These are phyloP conservation scores for Alethe castanea DNA, from an alignment of 2,113 vertebrate genomes.

Conservation along the genomic window DNA sequence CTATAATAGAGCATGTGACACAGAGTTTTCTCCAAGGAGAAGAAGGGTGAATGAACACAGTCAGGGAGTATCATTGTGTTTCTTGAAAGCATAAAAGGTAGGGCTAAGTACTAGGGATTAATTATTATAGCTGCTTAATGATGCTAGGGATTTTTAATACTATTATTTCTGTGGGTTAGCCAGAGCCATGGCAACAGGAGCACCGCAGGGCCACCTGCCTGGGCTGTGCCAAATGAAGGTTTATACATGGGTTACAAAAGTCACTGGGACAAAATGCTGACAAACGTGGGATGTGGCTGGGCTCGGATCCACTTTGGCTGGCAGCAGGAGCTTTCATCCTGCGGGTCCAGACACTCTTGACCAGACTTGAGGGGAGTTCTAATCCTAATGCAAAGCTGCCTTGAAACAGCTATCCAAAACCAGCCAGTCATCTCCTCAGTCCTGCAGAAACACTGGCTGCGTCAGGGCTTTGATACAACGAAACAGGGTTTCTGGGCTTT, in stretches of 20 bases:
- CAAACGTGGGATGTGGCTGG: rapidly evolving
- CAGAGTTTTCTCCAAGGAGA: not conserved
- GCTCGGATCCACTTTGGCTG: not conserved
- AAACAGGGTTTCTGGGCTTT: not conserved
- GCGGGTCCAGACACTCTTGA: not conserved
- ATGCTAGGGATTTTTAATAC: not conserved
- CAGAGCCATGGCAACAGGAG: not conserved
- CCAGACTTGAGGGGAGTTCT: not conserved
- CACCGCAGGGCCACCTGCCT: not conserved
- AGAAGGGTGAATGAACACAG: not conserved
- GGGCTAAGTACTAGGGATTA: not conserved
- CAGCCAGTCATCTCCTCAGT: not conserved
- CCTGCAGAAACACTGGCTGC: not conserved
- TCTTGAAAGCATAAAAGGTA: constrained; percentile 10
- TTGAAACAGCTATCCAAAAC: not conserved
- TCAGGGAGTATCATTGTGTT: not conserved
- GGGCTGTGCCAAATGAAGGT: not conserved
- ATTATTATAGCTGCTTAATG: not conserved
- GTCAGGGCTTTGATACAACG: not conserved
- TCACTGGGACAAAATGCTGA: not conserved
- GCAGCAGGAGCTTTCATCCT: not conserved
- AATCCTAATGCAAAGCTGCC: not conserved
- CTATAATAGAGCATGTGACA: not conserved
- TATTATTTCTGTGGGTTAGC: not conserved
- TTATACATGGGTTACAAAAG: not conserved